A percentile compares a stretch with the other conserved stretches of the same genome.
Conservation (phyloP, 2,888 invertebrate genomes). For the Tanytarsus gracilentus region DNA sequence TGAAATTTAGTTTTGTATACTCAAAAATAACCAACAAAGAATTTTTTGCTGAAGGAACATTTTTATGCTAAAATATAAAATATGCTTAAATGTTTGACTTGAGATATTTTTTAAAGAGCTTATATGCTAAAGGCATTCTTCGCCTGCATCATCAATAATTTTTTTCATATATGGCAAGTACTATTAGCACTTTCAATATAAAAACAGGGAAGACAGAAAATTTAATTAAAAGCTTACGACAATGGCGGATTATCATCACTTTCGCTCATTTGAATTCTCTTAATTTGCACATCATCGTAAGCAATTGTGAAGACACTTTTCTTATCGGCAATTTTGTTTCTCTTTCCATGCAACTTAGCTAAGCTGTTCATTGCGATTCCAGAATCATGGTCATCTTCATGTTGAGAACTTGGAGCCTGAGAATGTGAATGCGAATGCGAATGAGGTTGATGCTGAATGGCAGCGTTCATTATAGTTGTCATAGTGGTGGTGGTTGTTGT, state of each 20-base stretch:
- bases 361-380: conserved; percentile 64
- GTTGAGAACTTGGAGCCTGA: conserved; percentile 32
- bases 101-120: no score
- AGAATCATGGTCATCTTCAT: conserved; percentile 64
- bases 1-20: no score
- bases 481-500: conserved; percentile 20
- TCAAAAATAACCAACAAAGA: no score
- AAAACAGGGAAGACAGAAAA: not conserved
- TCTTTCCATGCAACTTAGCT: conserved; percentile 48
- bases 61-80: no score
- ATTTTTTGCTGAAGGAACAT: no score
- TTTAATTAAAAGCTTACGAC: conserved; percentile 36
- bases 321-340: conserved; percentile 69
- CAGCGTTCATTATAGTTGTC: conserved; percentile 43
- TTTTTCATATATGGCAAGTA: no score
- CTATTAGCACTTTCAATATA: not conserved
- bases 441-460: conserved; percentile 41
- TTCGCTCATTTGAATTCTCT: conserved; percentile 62
- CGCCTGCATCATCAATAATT: no score
- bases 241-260: conserved; percentile 62
- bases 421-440: conserved; percentile 5
- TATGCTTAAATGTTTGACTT: no score
- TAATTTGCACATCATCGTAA: conserved; percentile 81
- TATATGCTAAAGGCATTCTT: no score
- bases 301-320: conserved; percentile 90